phyloP scores from a whole-genome alignment of 2,888 invertebrate species.

The Latrodectus elegans region DNA sequence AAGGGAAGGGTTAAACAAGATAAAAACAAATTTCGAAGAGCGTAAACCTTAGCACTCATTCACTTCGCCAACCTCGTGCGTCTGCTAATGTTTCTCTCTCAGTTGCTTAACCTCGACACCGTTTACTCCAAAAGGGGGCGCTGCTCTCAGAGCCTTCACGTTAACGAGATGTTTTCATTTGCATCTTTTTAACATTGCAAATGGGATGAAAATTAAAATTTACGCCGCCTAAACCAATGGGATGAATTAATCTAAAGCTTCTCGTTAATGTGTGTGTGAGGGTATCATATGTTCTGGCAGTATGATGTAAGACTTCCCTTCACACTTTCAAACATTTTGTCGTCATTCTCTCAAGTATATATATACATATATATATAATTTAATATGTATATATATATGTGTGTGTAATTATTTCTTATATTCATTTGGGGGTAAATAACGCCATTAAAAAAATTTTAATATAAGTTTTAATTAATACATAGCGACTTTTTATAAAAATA shows the following conservation, averaged over 20 bases:
- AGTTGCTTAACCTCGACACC: constrained; percentile 52
- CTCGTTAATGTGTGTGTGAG: constrained; percentile 43
- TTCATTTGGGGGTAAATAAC: too few relatives aligned
- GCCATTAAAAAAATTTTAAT: too few relatives aligned
- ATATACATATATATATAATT: too few relatives aligned
- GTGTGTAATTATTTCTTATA: too few relatives aligned
- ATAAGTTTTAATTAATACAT: too few relatives aligned
- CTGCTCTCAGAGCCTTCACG: constrained; percentile 25
- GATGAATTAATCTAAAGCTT: constrained; percentile 61
- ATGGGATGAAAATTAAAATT: constrained; percentile 67
- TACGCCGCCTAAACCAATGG: constrained; percentile 67
- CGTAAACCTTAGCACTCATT: constrained; percentile 1
- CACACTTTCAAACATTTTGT: too few relatives aligned
- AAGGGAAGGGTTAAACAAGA: constrained; percentile 9
- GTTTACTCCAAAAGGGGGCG: constrained; percentile 36
- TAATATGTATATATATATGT: too few relatives aligned
- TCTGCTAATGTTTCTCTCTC: constrained; percentile 42
- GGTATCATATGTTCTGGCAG: too few relatives aligned
- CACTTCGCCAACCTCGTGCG: constrained; percentile 57
- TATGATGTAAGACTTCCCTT: too few relatives aligned
- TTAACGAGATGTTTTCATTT: constrained; percentile 67
- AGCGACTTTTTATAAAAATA: too few relatives aligned
- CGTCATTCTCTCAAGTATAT: too few relatives aligned
- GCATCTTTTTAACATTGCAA: constrained; percentile 69
- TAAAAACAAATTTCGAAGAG: constrained; percentile 14